Base-by-base conservation (phyloP, 2,113 vertebrate genomes). In the Ammodytes marinus region DNA sequence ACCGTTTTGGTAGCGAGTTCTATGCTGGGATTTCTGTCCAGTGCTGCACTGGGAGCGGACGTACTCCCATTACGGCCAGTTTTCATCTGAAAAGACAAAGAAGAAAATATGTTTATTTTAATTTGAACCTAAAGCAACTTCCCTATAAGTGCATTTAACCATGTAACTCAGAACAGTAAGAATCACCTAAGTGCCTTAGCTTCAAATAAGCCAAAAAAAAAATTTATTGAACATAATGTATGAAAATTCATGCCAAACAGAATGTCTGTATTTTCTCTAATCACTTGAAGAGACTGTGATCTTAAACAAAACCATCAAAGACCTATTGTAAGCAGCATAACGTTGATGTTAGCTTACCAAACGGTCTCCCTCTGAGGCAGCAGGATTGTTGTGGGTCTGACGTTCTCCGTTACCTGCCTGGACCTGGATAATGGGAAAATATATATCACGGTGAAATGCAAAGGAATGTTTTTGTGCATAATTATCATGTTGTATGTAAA, bases 341-440 rank as follows among this genome's bases (percentile, higher is more conserved):
- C 15, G 1, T 9, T 4, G 8, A 43, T 8, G 6, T 35, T 27
- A 46, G 0, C 78, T 83, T 71, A 92, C 91, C 74, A 59, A 27
- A 4, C 0, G 1, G 0, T 64, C n/a, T 0, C 0, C 43, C 40
- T 87, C 87, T 6, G 69, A 1, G 11, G 42, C 12, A 1, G 19
- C 57, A 9, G 37, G 3, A 4, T 1, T 6, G 2, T 1, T 8
- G 46, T 11, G 1, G 45, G 35, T n/a, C n/a, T 6, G 19, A 8
- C 9, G 2, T 0, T 17, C 35, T 19, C 87, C 89, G 35, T 91
- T 90, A 6, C 17, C 63, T 47, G 60, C 6, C 37, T 13, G 12
- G 45, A 40, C 49, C 92, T 93, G 19, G 27, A 27, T 27, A 69
- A n/a, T 3, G 43, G 57, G 7, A 37, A 80, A 11, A 59, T 7